These are phyloP conservation scores for Melangyna quadrimaculata DNA, from an alignment of 2,888 invertebrate genomes.

Conservation along the genomic window DNA sequence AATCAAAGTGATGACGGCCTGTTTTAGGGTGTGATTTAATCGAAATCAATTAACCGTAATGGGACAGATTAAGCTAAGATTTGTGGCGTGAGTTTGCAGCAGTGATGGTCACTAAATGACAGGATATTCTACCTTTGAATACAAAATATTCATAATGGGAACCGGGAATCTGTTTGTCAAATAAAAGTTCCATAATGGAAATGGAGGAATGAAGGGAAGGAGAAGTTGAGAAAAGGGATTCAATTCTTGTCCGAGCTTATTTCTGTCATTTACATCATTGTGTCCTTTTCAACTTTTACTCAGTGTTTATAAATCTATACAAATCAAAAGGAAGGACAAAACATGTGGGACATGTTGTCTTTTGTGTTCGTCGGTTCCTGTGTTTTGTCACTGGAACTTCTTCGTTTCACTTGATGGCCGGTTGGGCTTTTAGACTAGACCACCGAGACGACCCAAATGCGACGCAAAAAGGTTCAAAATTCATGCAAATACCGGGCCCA, in stretches of 20 bases:
- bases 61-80: slow-evolving; percentile 79
- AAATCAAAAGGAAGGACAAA: slow-evolving; percentile 37
- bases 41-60: slow-evolving; percentile 81
- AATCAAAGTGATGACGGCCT: slow-evolving; percentile 69
- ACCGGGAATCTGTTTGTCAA: slow-evolving; percentile 13
- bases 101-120: slow-evolving; percentile 65
- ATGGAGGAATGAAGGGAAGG: neutral
- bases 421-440: slow-evolving; percentile 16
- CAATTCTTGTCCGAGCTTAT: slow-evolving; percentile 45
- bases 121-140: slow-evolving; percentile 39
- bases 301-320: neutral
- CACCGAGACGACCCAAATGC: slow-evolving; percentile 43
- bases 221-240: neutral
- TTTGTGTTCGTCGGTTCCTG: slow-evolving; percentile 42
- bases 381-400: slow-evolving; percentile 36
- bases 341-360: slow-evolving; percentile 57
- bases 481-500: slow-evolving; percentile 22
- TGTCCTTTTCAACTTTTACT: slow-evolving; percentile 37
- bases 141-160: slow-evolving; percentile 48
- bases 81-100: slow-evolving; percentile 68
- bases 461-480: slow-evolving; percentile 40
- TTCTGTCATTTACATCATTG: slow-evolving; percentile 45
- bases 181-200: neutral
- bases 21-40: slow-evolving; percentile 78
- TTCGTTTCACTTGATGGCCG: slow-evolving; percentile 59